Evolutionary conservation across 2,888 invertebrate genomes (phyloP).

Genomic region (Tuta absoluta): DNA sequence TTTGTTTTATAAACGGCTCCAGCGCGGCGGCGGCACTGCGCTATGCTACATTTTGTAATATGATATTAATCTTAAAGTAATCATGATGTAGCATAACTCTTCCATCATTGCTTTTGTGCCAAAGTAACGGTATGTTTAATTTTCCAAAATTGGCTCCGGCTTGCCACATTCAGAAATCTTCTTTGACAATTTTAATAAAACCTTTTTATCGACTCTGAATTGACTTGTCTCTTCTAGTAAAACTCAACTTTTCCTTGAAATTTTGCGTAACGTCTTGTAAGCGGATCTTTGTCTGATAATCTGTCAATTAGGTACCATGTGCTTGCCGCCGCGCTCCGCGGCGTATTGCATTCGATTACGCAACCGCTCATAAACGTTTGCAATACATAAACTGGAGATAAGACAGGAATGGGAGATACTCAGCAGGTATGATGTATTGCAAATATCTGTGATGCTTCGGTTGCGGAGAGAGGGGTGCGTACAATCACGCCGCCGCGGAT

Average conservation of each 20-base stretch:
- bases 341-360: constrained; percentile 1
- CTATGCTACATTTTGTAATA: background rate
- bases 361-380: background rate
- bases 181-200: no score
- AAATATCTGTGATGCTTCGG: background rate
- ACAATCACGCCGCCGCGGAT: constrained; percentile 11
- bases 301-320: constrained; percentile 15
- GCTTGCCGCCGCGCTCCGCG: constrained; percentile 26
- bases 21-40: constrained; percentile 37
- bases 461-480: background rate
- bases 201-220: no score
- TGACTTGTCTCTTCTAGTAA: no score
- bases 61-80: background rate
- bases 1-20: constrained; percentile 47
- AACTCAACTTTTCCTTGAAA: no score
- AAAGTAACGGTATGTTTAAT: no score
- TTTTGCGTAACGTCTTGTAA: no score
- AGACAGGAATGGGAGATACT: background rate
- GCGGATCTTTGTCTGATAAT: background rate
- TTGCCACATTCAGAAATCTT: no score
- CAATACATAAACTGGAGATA: background rate
- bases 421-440: background rate
- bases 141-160: no score
- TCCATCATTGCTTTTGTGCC: background rate
- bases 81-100: background rate